Evolutionary conservation across 2,113 vertebrate genomes (phyloP), one percentile per base, ranked within the genome.

Genomic region (Miniopterus natalensis): DNA sequence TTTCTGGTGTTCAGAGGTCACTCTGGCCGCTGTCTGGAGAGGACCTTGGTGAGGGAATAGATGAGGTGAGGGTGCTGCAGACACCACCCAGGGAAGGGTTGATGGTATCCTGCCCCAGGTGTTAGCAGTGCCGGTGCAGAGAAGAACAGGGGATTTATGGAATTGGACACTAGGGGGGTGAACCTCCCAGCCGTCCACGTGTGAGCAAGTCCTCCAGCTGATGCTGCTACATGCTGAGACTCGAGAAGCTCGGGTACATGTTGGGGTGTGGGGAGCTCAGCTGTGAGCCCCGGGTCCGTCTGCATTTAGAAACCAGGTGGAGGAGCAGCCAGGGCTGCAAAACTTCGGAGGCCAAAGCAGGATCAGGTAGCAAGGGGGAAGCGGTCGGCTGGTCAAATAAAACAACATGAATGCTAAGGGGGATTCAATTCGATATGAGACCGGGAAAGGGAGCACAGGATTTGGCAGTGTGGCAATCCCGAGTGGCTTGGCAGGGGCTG

Each of bases 201-300:
- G 57, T 89, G 40, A 53, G 55, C 57, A 59, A 45, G 31, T 8
- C 14, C 45, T 31, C 5, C 36, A 40, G 18, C 8, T 42, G 8
- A 79, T 18, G 53, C 21, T 20, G 40, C 47, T 21, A 27, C 23
- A 3, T 3, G 14, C 29, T 45, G 23, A 27, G n/a, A 31, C 45
- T 87, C 66, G 18, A 75, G 88, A 92, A 81, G 40, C 31, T 8
- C 40, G 61, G 40, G 10, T 13, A 31, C 21, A 20, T 15, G 20
- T 18, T 15, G 21, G 4, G 2, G 7, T 5, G 5, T 10, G 66
- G 7, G 20, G n/a, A n/a, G 40, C 14, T 12, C 8, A 1, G 9
- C 27, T 15, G 42, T n/a, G 57, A 73, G 55, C n/a, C 40, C 75
- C n/a, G 31, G 57, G 66, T 57, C 49, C 31, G 21, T 45, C 6